A percentile compares a stretch with the other conserved stretches of the same genome.
These are phyloP conservation scores for Cancer borealis DNA, from an alignment of 2,888 invertebrate genomes.

Conservation along the genomic window DNA sequence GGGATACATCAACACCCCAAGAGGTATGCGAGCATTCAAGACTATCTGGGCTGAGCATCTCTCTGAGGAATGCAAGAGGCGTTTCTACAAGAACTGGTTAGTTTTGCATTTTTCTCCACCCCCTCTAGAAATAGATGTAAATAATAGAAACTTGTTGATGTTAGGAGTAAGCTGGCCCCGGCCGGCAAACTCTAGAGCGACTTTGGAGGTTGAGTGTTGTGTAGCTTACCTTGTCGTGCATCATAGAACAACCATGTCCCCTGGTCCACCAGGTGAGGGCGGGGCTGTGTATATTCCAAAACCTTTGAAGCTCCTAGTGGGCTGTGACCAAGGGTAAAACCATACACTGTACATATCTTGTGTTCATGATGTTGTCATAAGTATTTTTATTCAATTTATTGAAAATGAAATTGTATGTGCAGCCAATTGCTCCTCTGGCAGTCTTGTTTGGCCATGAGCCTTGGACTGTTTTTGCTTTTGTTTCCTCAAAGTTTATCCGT, in stretches of 20 bases:
- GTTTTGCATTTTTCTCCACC: constrained; percentile 78
- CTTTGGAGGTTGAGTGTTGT: neutral
- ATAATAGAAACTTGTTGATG: neutral
- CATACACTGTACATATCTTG: constrained; percentile 31
- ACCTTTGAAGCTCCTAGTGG: constrained; percentile 59
- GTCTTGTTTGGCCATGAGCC: constrained; percentile 59
- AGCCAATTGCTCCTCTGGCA: constrained; percentile 65
- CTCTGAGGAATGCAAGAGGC: constrained; percentile 97
- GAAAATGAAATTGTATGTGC: neutral
- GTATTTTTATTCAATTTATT: neutral
- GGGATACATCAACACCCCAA: constrained; percentile 99
- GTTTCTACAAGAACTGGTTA: constrained; percentile 99
- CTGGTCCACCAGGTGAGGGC: constrained; percentile 35
- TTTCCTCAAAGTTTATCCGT: neutral
- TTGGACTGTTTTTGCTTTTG: constrained; percentile 18
- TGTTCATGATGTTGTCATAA: neutral
- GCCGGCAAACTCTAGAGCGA: constrained; percentile 24
- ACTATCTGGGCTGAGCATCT: constrained; percentile 99
- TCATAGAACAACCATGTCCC: constrained; percentile 48
- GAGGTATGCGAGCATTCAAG: constrained; percentile 95
- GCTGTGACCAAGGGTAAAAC: neutral
- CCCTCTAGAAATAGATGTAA: neutral
- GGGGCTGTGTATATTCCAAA: constrained; percentile 54
- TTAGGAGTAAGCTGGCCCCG: constrained; percentile 30
- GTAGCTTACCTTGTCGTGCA: constrained; percentile 28